Percentiles rank a stretch among this genome's conserved stretches.
Evolutionary conservation across 2,888 invertebrate species (phyloP).

Genomic region (Sisyra nigra): DNA sequence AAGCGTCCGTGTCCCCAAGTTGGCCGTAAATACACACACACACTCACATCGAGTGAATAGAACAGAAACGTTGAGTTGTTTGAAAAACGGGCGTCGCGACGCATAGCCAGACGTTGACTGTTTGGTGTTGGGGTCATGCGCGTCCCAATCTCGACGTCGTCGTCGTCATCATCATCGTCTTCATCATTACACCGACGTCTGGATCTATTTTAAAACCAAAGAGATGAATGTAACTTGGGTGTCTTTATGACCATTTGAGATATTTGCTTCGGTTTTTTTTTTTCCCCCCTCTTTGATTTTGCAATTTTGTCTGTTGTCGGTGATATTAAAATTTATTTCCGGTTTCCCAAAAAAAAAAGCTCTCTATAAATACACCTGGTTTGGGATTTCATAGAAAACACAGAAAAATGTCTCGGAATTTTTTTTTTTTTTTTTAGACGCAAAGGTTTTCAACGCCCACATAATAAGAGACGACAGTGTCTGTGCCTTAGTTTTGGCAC

Average conservation of each 20-base stretch:
- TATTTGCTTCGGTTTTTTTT: neutral
- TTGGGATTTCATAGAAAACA: too few relatives aligned
- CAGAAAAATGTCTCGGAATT: too few relatives aligned
- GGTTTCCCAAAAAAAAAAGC: neutral
- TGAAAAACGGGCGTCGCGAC: neutral
- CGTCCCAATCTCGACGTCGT: neutral
- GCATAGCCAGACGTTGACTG: slow-evolving; percentile 1
- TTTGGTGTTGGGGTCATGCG: neutral
- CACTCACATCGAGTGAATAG: too few relatives aligned
- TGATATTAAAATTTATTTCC: neutral
- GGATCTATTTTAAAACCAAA: too few relatives aligned
- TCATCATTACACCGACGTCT: too few relatives aligned
- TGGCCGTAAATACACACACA: too few relatives aligned
- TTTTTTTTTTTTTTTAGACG: too few relatives aligned
- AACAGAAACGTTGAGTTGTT: neutral
- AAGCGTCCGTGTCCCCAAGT: slow-evolving; percentile 6
- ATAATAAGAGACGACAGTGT: too few relatives aligned
- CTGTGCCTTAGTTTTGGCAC: too few relatives aligned
- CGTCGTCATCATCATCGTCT: too few relatives aligned
- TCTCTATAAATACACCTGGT: too few relatives aligned
- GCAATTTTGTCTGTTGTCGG: neutral
- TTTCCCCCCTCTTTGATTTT: neutral
- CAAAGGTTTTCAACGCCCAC: too few relatives aligned
- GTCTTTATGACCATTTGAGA: neutral
- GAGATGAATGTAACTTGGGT: neutral